Evolutionary conservation across 2,797 vertebrate genomes (phyloP).

Genomic region (Brachyalestes nurse): DNA sequence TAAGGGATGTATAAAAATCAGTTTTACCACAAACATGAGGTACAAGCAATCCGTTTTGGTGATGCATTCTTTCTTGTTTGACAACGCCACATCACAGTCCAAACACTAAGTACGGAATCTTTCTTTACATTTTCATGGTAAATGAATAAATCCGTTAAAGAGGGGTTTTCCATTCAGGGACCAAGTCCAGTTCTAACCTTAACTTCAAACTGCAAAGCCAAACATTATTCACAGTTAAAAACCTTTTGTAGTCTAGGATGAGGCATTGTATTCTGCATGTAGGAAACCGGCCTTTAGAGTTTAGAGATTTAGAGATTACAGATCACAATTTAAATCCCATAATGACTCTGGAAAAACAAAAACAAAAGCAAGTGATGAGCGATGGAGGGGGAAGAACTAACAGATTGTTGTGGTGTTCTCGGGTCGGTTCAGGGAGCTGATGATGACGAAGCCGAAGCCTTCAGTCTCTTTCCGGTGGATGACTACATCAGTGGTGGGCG

Average conservation of each 20-base stretch:
- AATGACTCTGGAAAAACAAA: not conserved
- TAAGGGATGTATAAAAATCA: not conserved
- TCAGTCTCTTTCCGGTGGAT: slow-evolving; percentile 98
- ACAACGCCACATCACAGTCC: not conserved
- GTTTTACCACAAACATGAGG: not conserved
- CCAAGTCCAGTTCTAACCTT: not conserved
- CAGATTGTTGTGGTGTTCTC: slow-evolving; percentile 92
- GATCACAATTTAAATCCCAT: not conserved
- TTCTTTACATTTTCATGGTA: not conserved
- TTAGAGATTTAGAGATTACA: not conserved
- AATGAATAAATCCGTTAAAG: not conserved
- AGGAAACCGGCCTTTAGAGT: not conserved
- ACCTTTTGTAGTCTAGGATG: not conserved
- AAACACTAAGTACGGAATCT: not conserved
- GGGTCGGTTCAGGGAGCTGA: slow-evolving; percentile 96
- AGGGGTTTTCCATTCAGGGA: not conserved
- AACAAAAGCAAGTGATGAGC: not conserved
- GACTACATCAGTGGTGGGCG: slow-evolving; percentile 89
- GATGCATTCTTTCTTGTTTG: too few species aligned
- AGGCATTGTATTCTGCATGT: not conserved
- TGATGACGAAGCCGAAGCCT: slow-evolving; percentile 98
- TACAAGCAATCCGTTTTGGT: not conserved
- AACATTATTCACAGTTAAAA: not conserved
- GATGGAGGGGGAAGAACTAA: slow-evolving; percentile 69
- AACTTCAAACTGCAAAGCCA: not conserved